Conservation (phyloP, 2,113 vertebrate species). For the Pogonocichla stellata region DNA sequence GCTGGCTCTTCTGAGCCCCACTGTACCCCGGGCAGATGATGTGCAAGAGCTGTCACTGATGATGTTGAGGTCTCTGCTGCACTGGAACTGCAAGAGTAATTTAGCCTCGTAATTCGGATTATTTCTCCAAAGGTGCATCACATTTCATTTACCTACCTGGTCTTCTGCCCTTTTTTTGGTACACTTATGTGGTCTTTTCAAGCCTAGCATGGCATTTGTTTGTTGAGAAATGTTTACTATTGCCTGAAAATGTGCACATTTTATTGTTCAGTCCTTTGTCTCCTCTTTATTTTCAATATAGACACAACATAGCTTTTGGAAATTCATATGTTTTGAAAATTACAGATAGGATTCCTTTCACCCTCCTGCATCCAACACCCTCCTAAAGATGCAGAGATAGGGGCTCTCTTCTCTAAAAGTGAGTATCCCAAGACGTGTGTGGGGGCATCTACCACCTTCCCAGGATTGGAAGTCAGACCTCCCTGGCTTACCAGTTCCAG, state of each 20-base stretch:
- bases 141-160: background rate
- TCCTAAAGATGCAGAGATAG: background rate
- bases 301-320: background rate
- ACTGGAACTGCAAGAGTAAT: accelerated
- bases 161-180: background rate
- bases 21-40: background rate
- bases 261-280: background rate
- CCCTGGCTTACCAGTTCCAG: background rate
- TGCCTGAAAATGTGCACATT: background rate
- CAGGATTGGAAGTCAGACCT: background rate
- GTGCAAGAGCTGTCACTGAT: background rate
- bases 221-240: background rate
- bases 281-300: background rate
- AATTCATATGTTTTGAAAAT: background rate
- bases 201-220: background rate
- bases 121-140: background rate
- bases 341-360: background rate
- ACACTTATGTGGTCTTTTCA: background rate
- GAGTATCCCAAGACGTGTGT: background rate
- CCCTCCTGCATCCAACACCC: accelerated
- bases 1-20: background rate
- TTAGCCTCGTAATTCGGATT: background rate
- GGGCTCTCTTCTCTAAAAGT: accelerated
- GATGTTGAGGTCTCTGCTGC: accelerated
- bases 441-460: background rate